phyloP scores from a whole-genome alignment of 2,113 vertebrate genomes.

The Pituophis catenifer region DNA sequence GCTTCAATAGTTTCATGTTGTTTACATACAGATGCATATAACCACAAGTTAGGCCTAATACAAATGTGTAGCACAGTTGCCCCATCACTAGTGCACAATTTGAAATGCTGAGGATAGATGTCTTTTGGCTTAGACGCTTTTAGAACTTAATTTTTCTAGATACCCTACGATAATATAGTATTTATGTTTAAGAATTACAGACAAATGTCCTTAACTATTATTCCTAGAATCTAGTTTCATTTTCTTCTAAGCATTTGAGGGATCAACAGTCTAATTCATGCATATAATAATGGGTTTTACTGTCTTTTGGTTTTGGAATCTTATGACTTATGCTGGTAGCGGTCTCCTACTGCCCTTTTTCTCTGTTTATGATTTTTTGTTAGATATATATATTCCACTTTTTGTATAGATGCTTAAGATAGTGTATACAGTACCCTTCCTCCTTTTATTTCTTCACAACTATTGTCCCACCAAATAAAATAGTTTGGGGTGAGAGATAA shows the following conservation, averaged over 20 bases:
- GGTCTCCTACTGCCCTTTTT: not conserved
- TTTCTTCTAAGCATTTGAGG: not conserved
- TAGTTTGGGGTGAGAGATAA: not conserved
- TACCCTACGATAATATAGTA: not conserved
- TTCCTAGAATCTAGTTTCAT: not conserved
- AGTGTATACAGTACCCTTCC: not conserved
- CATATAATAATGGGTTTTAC: not conserved
- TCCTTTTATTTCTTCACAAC: not conserved
- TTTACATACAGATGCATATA: not conserved
- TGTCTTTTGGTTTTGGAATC: not conserved
- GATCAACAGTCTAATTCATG: not conserved
- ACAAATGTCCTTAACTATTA: not conserved
- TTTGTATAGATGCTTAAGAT: not conserved
- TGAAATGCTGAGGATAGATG: not conserved
- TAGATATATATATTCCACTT: not conserved
- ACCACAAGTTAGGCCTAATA: not conserved
- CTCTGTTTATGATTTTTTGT: not conserved
- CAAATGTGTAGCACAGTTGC: not conserved
- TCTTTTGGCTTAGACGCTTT: not conserved
- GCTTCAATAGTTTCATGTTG: not conserved
- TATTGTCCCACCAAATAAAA: not conserved
- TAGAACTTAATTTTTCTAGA: not conserved
- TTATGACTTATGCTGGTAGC: not conserved
- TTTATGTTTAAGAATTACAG: not conserved
- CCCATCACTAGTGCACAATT: not conserved